Evolutionary conservation across 2,797 vertebrate species (phyloP), one percentile per base, ranked within the genome.

Genomic region (Diglossa cyanea): DNA sequence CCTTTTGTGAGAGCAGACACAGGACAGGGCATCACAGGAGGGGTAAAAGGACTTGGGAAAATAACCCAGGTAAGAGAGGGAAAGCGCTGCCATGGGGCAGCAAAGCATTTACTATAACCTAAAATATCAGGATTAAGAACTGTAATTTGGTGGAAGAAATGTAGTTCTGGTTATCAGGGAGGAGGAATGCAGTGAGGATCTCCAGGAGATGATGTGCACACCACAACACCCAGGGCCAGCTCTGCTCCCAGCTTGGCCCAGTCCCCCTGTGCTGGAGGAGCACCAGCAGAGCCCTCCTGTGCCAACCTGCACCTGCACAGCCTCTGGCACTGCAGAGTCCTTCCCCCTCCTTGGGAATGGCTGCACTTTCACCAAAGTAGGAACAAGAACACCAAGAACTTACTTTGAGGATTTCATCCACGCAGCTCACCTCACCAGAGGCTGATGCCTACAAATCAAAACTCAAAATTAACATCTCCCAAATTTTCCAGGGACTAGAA

Each of bases 391-490:
- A 63, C 8, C 37, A 12, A 73, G 17, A 47, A 96, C 98, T 97
- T 98, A 99, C 99, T 99, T 99, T 99, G 66, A 99, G 98, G 97
- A 99, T 99, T 97, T 99, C 99, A 97, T 99, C 99, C 47, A 99
- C 99, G 93, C 99, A 99, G 98, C 98, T 99, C 81, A 99, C 98
- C 73, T 99, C 99, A 84, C 99, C 98, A 13, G 99, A 98, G 79
- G 98, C 98, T 58, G 98, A 98, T 83, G 98, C 99, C 99, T 99
- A 95, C 89, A 97, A 97, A 97, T 96, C 75, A 95, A 88, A 97
- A 86, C 48, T 57, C 90, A 92, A 30, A 75, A 74, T 97, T 96
- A 95, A 79, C 8, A 14, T 66, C 70, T 91, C 31, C 50, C 53
- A 71, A 17, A 13, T 65, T 35, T 63, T 58, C 57, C 47, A 57